Base-by-base conservation (phyloP, 2,113 vertebrate species). In the Acanthisitta chloris region DNA sequence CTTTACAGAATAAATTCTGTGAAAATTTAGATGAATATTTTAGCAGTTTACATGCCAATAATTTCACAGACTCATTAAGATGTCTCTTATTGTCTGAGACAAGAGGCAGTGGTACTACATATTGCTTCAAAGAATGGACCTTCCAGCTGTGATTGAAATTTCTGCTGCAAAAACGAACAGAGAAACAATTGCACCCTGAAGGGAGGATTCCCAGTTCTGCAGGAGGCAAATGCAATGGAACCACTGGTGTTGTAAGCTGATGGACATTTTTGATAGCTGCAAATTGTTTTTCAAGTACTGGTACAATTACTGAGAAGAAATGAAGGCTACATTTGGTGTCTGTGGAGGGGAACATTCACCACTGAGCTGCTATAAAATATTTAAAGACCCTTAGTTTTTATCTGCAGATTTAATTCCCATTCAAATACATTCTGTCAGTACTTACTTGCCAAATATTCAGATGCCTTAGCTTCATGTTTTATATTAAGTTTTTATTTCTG, bases 401-500 rank as follows among this genome's bases (percentile, higher is more conserved):
- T 86, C 81, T 87, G 28, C 38, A 87, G 20, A 29, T 95, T 97
- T 94, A 88, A 92, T 96, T 95, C 59, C 59, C 58, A 48, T 72
- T 94, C 69, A 95, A 94, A 94, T 52, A 57, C 10, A 66, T 73
- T 73, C 17, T 55, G 69, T 82, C 46, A 77, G 38, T 74, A 55
- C 8, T 84, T 79, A 90, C 61, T n/a, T 57, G 5, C 25, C 65
- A 93, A 86, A 87, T 89, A 64, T 78, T 89, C 49, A 51, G 69
- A 72, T 69, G 76, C 8, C 6, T 90, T 88, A 88, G 72, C 29
- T 94, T 90, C 96, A 59, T 93, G 48, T 55, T 94, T 95, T 80
- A 48, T 85, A 94, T 96, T 84, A 90, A 94, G 86, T 40, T 96
- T 97, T 96, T 96, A 97, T 96, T 94, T 94, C 77, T 82, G 6